A percentile compares a stretch with the other conserved stretches of the same genome.
phyloP scores from a whole-genome alignment of 2,888 invertebrate genomes.

The Halictus ligatus region DNA sequence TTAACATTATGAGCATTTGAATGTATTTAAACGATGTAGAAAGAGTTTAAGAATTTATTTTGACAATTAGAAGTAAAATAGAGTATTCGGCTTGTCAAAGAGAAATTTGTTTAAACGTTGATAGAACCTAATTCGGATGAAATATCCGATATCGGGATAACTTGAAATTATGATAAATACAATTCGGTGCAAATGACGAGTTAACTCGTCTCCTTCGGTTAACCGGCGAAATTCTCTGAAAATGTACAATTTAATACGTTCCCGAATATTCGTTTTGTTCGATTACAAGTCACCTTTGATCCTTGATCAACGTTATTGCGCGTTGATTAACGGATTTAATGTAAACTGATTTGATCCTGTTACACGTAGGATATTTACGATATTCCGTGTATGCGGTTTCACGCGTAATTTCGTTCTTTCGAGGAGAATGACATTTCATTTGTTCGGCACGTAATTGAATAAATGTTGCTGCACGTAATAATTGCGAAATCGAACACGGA shows the following conservation, averaged over 20 bases:
- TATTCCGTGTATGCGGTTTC: constrained; percentile 3
- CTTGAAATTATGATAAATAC: neutral
- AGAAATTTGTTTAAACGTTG: neutral
- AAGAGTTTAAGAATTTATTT: neutral
- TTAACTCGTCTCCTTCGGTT: neutral
- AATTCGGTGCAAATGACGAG: neutral
- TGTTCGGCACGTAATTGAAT: neutral
- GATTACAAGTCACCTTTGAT: constrained; percentile 1
- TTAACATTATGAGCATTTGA: neutral
- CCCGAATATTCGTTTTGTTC: neutral
- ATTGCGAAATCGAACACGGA: neutral
- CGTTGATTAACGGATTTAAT: constrained; percentile 5
- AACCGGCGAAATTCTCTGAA: neutral
- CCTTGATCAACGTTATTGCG: neutral
- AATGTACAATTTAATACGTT: constrained; percentile 8
- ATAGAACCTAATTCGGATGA: neutral
- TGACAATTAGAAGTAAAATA: too few species aligned
- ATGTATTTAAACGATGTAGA: neutral
- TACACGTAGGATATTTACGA: constrained; percentile 7
- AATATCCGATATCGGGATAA: neutral
- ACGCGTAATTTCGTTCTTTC: constrained; percentile 8
- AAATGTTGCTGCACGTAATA: neutral
- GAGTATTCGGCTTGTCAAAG: neutral
- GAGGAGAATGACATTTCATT: constrained; percentile 6
- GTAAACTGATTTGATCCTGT: constrained; percentile 15